Conservation (phyloP, 2,113 vertebrate genomes). For the Ancistrus triradiatus region DNA sequence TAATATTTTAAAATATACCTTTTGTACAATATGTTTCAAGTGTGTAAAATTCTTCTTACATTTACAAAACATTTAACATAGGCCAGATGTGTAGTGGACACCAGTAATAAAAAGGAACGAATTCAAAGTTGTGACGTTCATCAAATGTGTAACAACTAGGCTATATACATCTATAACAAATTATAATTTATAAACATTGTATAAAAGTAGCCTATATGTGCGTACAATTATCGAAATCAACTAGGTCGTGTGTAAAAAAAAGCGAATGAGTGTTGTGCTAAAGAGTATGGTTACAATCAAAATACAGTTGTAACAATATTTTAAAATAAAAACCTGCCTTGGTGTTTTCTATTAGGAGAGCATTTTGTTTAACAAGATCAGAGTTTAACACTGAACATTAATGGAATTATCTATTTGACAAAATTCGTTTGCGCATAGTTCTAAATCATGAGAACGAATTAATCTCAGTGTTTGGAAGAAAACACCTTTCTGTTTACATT, state of each 20-base stretch:
- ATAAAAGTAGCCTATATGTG: too few relatives aligned
- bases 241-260: too few relatives aligned
- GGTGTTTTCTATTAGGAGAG: neutral
- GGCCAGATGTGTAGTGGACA: neutral
- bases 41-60: constrained; percentile 86
- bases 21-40: constrained; percentile 96
- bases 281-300: neutral
- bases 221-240: too few relatives aligned
- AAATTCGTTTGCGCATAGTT: neutral
- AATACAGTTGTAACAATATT: constrained; percentile 2
- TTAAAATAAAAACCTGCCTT: neutral
- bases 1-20: constrained; percentile 99
- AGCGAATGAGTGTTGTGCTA: too few relatives aligned
- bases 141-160: too few relatives aligned
- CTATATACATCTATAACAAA: neutral
- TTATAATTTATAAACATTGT: neutral
- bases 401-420: too few relatives aligned
- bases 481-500: neutral
- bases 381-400: too few relatives aligned
- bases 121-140: constrained; percentile 13
- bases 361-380: too few relatives aligned
- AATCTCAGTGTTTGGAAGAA: constrained; percentile 2
- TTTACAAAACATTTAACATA: constrained; percentile 85
- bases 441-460: neutral
- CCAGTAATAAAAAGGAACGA: constrained; percentile 11